These are phyloP conservation scores for Rhinolophus sinicus DNA, from an alignment of 2,113 vertebrate species.

Conservation along the genomic window DNA sequence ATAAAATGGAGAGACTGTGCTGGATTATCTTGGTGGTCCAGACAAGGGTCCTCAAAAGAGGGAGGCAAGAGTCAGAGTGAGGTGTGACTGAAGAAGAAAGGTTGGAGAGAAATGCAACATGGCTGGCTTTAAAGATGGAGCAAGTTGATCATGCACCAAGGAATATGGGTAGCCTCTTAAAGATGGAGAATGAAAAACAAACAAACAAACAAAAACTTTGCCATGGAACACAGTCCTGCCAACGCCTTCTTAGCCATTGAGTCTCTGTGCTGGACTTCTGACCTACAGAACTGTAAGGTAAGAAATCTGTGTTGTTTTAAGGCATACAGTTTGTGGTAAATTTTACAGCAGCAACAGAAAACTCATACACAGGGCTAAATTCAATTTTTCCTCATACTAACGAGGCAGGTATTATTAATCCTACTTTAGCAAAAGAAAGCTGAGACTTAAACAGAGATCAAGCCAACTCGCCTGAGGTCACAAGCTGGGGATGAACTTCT, in stretches of 20 bases:
- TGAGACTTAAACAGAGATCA: background rate
- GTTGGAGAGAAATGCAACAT: accelerated
- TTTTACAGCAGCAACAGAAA: background rate
- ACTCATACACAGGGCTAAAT: background rate
- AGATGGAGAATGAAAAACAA: background rate
- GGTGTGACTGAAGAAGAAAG: background rate
- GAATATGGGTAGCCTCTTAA: background rate
- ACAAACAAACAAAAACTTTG: background rate
- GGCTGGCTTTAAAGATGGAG: no score
- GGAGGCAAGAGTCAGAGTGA: background rate
- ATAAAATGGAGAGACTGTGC: background rate
- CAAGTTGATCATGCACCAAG: background rate
- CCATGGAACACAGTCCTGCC: background rate
- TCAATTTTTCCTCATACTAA: background rate
- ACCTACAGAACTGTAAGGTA: background rate
- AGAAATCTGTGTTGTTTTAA: background rate
- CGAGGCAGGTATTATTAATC: background rate
- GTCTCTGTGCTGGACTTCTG: background rate
- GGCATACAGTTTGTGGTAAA: background rate
- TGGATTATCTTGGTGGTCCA: no score
- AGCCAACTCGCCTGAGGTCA: background rate
- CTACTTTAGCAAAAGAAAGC: background rate
- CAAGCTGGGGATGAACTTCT: background rate
- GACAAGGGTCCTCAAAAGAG: background rate
- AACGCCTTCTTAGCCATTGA: no score